Evolutionary conservation across 2,113 vertebrate species (phyloP).

Genomic region (Tragelaphus strepsiceros): DNA sequence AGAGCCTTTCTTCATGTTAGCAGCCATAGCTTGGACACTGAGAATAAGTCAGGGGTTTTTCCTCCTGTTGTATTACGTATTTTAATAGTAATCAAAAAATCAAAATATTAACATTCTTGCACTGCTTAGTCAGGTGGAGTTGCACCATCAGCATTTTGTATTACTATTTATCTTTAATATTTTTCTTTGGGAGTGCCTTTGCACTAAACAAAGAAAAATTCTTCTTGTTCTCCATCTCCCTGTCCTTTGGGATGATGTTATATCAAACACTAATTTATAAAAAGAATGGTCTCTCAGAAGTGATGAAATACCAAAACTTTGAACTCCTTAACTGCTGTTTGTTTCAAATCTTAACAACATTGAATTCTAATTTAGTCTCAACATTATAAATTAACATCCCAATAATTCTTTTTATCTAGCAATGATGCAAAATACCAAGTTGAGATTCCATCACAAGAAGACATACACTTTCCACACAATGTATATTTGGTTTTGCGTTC

Average conservation of each 20-base stretch:
- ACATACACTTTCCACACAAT: not conserved
- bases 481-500: not conserved
- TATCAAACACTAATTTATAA: not conserved
- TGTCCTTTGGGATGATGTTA: not conserved
- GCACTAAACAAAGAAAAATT: not conserved
- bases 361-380: conserved; percentile 1
- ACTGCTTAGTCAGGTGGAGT: not conserved
- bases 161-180: not conserved
- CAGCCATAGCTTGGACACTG: not conserved
- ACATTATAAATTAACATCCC: conserved; percentile 50
- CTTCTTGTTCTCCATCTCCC: conserved; percentile 1
- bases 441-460: not conserved
- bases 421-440: conserved; percentile 10
- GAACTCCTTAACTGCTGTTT: not conserved
- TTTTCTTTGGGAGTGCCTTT: not conserved
- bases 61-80: not conserved
- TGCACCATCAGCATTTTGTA: not conserved
- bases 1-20: not conserved
- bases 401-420: conserved; percentile 26
- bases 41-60: not conserved
- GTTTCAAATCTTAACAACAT: conserved; percentile 6
- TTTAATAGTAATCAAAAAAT: not conserved
- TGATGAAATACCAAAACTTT: conserved; percentile 41
- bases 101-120: not conserved
- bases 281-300: not conserved